These are phyloP conservation scores for Nasonovia ribisnigri DNA, from an alignment of 2,888 invertebrate genomes.

Conservation along the genomic window DNA sequence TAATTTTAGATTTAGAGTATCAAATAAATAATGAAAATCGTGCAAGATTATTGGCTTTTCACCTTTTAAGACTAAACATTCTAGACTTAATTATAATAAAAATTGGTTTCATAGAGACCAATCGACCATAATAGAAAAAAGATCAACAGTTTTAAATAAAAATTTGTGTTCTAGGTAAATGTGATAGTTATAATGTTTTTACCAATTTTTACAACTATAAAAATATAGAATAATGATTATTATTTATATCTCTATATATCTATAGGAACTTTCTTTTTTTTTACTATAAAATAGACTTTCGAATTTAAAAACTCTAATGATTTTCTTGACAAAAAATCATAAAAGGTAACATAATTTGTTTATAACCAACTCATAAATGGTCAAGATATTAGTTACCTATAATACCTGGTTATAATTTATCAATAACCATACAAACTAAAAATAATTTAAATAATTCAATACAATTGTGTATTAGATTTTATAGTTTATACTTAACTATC, in stretches of 20 bases:
- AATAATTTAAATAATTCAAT: background rate
- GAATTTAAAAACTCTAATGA: background rate
- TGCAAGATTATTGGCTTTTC: background rate
- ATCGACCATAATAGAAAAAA: background rate
- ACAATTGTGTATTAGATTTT: background rate
- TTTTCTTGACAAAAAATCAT: background rate
- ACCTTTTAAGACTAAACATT: background rate
- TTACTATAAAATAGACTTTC: background rate
- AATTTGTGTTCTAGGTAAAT: background rate
- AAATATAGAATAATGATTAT: background rate
- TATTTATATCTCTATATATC: background rate
- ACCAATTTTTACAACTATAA: background rate
- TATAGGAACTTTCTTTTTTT: background rate
- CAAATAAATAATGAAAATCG: background rate
- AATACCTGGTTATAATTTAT: background rate
- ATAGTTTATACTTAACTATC: background rate
- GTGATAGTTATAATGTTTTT: background rate
- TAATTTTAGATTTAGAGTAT: background rate
- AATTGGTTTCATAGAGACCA: background rate
- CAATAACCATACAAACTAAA: background rate
- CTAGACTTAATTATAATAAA: background rate
- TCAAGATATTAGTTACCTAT: background rate
- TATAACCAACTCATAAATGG: background rate
- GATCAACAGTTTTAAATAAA: background rate
- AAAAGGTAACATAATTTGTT: background rate